Percentiles rank a stretch among this genome's conserved stretches.
Conservation (phyloP, 2,113 vertebrate genomes). For the Terrapene triunguis region DNA sequence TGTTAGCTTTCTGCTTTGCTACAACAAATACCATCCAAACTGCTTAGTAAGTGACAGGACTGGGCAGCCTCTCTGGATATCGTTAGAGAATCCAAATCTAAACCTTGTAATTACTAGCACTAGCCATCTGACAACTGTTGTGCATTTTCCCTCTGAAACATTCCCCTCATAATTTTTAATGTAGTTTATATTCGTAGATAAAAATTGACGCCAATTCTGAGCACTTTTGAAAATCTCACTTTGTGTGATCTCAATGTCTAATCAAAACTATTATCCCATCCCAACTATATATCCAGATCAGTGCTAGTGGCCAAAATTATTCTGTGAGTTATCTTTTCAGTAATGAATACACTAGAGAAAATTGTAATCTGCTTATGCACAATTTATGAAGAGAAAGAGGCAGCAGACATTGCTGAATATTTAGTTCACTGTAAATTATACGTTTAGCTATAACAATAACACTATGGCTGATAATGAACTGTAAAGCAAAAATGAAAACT, state of each 20-base stretch:
- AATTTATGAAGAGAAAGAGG: not conserved
- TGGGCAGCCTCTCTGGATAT: not conserved
- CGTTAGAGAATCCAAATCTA: not conserved
- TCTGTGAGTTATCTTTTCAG: not conserved
- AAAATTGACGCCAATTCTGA: not conserved
- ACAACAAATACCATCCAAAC: not conserved
- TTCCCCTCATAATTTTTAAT: not conserved
- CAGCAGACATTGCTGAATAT: not conserved
- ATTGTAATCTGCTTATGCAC: not conserved
- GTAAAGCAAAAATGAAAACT: constrained; percentile 5
- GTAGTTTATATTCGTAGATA: not conserved
- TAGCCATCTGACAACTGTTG: not conserved
- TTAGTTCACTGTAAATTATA: constrained; percentile 5
- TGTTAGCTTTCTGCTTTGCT: not conserved
- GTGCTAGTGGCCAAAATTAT: not conserved
- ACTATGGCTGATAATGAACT: not conserved
- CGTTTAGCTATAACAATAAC: not conserved
- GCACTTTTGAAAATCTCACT: not conserved
- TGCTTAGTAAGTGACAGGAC: not conserved
- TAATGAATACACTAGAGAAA: not conserved
- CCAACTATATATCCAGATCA: not conserved
- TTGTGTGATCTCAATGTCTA: not conserved
- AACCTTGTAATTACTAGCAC: not conserved
- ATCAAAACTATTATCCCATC: not conserved
- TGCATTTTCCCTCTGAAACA: not conserved